Conservation (phyloP, 2,113 vertebrate genomes). For the Tetraodon nigroviridis region DNA sequence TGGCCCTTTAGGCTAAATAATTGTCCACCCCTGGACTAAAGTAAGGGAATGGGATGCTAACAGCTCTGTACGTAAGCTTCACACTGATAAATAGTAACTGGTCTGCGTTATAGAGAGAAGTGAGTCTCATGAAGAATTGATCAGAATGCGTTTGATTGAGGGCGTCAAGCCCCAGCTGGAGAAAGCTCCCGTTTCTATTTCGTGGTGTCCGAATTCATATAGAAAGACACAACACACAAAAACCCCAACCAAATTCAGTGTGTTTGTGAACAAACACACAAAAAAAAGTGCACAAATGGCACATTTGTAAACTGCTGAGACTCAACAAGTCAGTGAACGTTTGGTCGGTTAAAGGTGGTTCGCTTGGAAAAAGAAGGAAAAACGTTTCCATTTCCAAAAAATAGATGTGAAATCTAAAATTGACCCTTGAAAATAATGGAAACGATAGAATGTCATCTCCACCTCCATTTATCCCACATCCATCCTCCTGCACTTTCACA, state of each 20-base stretch:
- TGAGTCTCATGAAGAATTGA: neutral
- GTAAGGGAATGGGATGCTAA: neutral
- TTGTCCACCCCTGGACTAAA: neutral
- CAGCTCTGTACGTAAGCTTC: neutral
- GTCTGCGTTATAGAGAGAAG: neutral
- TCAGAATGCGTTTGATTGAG: neutral
- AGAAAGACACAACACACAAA: too few species aligned
- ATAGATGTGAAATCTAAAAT: too few species aligned
- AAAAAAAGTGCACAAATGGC: neutral
- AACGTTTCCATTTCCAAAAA: too few species aligned
- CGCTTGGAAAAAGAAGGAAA: too few species aligned
- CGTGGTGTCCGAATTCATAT: neutral
- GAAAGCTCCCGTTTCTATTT: slow-evolving; percentile 2
- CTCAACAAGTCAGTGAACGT: too few species aligned
- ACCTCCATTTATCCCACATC: too few species aligned
- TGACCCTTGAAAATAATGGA: too few species aligned
- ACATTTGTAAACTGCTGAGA: too few species aligned
- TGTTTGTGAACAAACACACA: neutral
- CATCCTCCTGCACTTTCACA: too few species aligned
- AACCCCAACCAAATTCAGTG: neutral
- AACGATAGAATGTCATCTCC: too few species aligned
- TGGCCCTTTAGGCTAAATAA: too few species aligned
- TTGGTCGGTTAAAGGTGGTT: too few species aligned
- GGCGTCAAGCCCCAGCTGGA: neutral
- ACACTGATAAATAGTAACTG: neutral